phyloP scores from a whole-genome alignment of 2,888 invertebrate genomes.

The Caenorhabditis virilis region DNA sequence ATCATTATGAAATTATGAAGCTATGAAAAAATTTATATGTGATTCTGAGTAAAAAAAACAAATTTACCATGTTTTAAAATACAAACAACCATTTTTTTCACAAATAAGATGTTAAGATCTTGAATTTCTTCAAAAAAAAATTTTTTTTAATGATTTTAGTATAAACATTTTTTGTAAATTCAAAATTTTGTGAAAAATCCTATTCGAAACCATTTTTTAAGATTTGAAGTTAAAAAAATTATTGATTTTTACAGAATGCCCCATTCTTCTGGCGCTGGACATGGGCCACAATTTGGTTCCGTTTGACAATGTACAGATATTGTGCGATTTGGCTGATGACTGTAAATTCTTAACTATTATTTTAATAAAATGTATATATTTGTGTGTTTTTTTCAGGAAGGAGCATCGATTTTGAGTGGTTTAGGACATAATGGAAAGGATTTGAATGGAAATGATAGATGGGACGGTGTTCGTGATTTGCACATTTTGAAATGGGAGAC shows the following conservation, averaged over 20 bases:
- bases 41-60: too few relatives aligned
- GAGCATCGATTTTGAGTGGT: slow-evolving; percentile 76
- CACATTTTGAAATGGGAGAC: slow-evolving; percentile 82
- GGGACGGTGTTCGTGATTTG: slow-evolving; percentile 91
- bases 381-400: slow-evolving; percentile 67
- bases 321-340: slow-evolving; percentile 90
- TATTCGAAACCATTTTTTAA: too few relatives aligned
- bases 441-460: slow-evolving; percentile 70
- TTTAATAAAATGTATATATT: slow-evolving; percentile 3
- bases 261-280: slow-evolving; percentile 66
- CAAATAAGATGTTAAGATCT: too few relatives aligned
- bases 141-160: too few relatives aligned
- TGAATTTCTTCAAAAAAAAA: not conserved
- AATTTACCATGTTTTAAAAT: too few relatives aligned
- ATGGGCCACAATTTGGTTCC: slow-evolving; percentile 66
- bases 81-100: too few relatives aligned
- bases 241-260: slow-evolving; percentile 44
- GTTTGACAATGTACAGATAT: slow-evolving; percentile 80
- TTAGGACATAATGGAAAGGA: slow-evolving; percentile 81
- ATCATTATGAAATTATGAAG: too few relatives aligned
- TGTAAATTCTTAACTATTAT: slow-evolving; percentile 65
- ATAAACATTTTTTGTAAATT: too few relatives aligned
- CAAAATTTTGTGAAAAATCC: too few relatives aligned
- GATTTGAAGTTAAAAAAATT: too few relatives aligned
- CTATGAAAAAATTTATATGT: too few relatives aligned